Conservation (phyloP, 2,797 vertebrate species). For the Ctenopoma kingsleyae region DNA sequence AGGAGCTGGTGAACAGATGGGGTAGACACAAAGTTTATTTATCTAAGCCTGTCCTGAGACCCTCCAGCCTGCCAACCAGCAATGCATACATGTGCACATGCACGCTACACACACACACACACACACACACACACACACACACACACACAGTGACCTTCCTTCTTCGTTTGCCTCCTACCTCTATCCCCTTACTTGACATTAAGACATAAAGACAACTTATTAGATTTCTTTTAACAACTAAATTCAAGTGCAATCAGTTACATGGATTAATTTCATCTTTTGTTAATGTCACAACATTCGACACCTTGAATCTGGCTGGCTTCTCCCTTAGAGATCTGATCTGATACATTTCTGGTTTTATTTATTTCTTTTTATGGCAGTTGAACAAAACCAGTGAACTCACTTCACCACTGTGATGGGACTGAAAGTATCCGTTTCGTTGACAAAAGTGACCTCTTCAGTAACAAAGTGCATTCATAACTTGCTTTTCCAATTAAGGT, state of each 20-base stretch:
- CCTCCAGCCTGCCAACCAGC: slow-evolving; percentile 73
- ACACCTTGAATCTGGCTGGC: slow-evolving; percentile 35
- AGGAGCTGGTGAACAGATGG: slow-evolving; percentile 78
- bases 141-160: slow-evolving; percentile 47
- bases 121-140: slow-evolving; percentile 28
- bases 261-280: slow-evolving; percentile 62
- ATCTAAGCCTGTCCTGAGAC: slow-evolving; percentile 82
- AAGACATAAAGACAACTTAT: slow-evolving; percentile 75
- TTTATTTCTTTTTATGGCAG: slow-evolving; percentile 76
- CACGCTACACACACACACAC: slow-evolving; percentile 30
- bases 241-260: slow-evolving; percentile 86
- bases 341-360: slow-evolving; percentile 36
- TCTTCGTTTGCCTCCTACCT: slow-evolving; percentile 33
- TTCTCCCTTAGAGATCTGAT: slow-evolving; percentile 57
- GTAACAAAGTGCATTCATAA: slow-evolving; percentile 87
- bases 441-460: slow-evolving; percentile 84
- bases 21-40: slow-evolving; percentile 76
- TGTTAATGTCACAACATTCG: slow-evolving; percentile 64
- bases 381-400: slow-evolving; percentile 69
- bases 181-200: slow-evolving; percentile 62
- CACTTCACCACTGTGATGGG: slow-evolving; percentile 49
- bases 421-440: slow-evolving; percentile 86
- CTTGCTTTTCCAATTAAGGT: slow-evolving; percentile 81
- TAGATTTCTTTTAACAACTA: slow-evolving; percentile 65
- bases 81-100: slow-evolving; percentile 58